Conservation (phyloP, 2,888 invertebrate species). For the Caenorhabditis auriculariae region DNA sequence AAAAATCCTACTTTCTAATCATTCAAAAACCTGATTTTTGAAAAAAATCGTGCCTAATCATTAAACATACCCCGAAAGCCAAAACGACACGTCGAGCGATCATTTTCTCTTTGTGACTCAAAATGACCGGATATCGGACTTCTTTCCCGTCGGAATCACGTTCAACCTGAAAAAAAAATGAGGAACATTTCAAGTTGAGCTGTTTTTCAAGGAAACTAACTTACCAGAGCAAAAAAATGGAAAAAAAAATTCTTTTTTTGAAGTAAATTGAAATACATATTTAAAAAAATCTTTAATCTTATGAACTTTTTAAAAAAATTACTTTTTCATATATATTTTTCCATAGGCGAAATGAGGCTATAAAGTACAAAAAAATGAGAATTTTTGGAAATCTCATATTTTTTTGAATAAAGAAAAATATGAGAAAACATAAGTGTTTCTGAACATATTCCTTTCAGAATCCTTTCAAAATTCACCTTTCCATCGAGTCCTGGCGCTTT, state of each 20-base stretch:
- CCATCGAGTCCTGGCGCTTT: slow-evolving; percentile 80
- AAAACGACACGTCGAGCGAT: slow-evolving; percentile 93
- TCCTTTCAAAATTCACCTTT: too few species aligned
- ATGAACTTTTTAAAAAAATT: too few species aligned
- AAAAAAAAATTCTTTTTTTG: too few species aligned
- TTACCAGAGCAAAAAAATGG: too few species aligned
- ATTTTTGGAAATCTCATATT: slow-evolving; percentile 1
- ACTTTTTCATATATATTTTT: not conserved
- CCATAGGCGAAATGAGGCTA: too few species aligned
- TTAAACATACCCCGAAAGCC: slow-evolving; percentile 67
- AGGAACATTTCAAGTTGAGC: too few species aligned
- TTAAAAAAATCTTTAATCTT: not conserved
- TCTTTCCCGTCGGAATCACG: slow-evolving; percentile 93
- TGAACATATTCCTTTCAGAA: too few species aligned
- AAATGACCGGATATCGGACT: slow-evolving; percentile 92
- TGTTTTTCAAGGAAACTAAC: not conserved
- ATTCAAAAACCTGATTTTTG: too few species aligned
- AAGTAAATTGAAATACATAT: not conserved
- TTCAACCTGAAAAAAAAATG: slow-evolving; percentile 72
- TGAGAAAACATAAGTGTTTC: too few species aligned
- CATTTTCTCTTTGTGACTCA: slow-evolving; percentile 93
- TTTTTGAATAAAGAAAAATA: too few species aligned
- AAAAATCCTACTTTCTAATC: too few species aligned
- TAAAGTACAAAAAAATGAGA: not conserved
- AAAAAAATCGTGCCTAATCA: too few species aligned